Percentiles rank a stretch among this genome's conserved stretches.
These are phyloP conservation scores for Andrena cerasifolii DNA, from an alignment of 1,140 invertebrate genomes.

Conservation along the genomic window DNA sequence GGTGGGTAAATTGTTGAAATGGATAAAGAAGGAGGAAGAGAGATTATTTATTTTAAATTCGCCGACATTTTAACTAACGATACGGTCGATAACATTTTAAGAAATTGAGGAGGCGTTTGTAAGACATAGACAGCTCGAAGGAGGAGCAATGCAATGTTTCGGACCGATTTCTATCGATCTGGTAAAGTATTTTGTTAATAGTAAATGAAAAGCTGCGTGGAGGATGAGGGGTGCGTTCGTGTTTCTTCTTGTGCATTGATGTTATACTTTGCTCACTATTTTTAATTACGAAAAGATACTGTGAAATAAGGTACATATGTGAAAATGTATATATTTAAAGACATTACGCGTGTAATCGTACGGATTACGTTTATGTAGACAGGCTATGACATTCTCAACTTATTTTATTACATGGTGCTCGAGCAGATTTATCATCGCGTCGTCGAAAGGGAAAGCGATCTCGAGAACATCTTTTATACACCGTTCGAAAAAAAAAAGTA, in stretches of 20 bases:
- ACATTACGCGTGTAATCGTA: conserved; percentile 30
- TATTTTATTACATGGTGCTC: conserved; percentile 47
- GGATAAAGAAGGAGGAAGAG: conserved; percentile 97
- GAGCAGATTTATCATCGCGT: conserved; percentile 37
- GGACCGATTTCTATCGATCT: neutral
- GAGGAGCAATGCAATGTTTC: conserved; percentile 3
- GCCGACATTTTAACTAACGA: conserved; percentile 88
- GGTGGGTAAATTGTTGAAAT: conserved; percentile 94
- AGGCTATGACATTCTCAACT: conserved; percentile 49
- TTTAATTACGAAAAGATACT: conserved; percentile 36
- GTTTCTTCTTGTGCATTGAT: conserved; percentile 6
- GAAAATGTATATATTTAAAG: conserved; percentile 47
- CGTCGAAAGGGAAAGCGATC: neutral
- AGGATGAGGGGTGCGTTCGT: neutral
- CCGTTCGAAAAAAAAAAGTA: neutral
- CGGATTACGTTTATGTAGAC: conserved; percentile 44
- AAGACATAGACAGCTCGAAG: neutral
- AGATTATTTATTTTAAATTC: conserved; percentile 95
- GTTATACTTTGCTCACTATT: conserved; percentile 42
- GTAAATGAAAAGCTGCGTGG: neutral
- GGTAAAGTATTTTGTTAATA: neutral
- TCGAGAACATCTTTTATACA: conserved; percentile 25
- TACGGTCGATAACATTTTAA: conserved; percentile 9
- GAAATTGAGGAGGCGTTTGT: neutral
- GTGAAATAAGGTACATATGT: conserved; percentile 17